Evolutionary conservation across 35 echinoderm and acorn worm species (phyloP).

Genomic region (Amphiura filiformis): DNA sequence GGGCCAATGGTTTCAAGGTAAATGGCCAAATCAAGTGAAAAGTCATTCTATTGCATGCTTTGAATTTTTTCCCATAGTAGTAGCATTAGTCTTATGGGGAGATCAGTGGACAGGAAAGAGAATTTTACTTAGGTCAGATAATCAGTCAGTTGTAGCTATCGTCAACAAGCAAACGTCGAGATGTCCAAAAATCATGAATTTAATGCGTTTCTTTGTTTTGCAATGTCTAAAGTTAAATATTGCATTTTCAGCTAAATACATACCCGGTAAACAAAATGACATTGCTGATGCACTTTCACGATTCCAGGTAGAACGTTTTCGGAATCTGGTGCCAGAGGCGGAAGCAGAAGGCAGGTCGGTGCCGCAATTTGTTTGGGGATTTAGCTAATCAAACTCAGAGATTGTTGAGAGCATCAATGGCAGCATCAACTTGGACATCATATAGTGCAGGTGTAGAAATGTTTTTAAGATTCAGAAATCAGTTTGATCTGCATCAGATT

Average conservation of each 20-base stretch:
- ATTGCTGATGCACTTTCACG: slow-evolving; percentile 14
- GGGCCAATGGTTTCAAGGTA: slow-evolving; percentile 18
- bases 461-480: no score
- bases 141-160: neutral
- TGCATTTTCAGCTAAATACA: neutral
- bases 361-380: no score
- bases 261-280: neutral
- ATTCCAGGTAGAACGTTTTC: neutral
- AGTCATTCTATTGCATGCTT: slow-evolving; percentile 10
- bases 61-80: neutral
- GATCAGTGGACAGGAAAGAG: neutral
- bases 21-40: neutral
- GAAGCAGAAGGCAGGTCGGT: no score
- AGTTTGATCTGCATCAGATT: no score
- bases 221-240: neutral
- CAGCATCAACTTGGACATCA: no score
- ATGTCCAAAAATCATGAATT: neutral
- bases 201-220: neutral
- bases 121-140: neutral
- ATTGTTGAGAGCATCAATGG: no score
- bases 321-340: neutral
- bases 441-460: no score
- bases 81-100: neutral
- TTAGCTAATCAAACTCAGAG: no score
- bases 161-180: neutral